These are phyloP conservation scores for Camelus dromedarius DNA, from an alignment of 2,113 vertebrate species.

Conservation along the genomic window DNA sequence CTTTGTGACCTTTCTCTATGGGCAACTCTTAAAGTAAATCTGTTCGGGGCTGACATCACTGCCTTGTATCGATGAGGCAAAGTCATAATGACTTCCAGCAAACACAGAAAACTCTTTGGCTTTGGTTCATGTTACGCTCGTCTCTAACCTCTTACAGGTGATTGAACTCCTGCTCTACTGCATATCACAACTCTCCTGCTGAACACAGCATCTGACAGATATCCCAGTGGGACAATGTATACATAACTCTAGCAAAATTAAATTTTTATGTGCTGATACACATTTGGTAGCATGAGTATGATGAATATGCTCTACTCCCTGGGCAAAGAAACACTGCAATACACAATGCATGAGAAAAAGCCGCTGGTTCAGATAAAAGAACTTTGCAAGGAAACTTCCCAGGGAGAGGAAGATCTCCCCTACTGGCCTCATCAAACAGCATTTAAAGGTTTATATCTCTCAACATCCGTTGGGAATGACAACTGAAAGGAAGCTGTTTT, in stretches of 20 bases:
- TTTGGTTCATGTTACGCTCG: background rate
- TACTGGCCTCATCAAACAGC: background rate
- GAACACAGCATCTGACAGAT: background rate
- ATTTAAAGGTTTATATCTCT: background rate
- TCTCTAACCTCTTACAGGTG: background rate
- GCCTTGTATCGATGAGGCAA: background rate
- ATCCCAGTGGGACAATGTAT: background rate
- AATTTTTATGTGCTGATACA: background rate
- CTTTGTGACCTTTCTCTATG: background rate
- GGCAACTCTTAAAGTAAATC: background rate
- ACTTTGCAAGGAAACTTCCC: background rate
- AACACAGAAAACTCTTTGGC: background rate
- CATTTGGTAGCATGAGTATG: background rate
- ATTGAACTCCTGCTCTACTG: background rate
- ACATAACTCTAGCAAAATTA: constrained; percentile 7
- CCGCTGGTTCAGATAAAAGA: constrained; percentile 21
- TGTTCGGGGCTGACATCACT: background rate
- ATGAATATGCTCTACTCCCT: constrained; percentile 4
- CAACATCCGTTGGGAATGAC: constrained; percentile 44
- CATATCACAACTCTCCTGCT: background rate
- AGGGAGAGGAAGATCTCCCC: background rate
- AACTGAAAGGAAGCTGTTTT: background rate
- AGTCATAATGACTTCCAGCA: background rate
- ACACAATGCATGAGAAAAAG: background rate
- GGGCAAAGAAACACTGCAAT: background rate